These are phyloP conservation scores for Tauraco hartlaubi DNA, from an alignment of 2,797 vertebrate species.

Conservation along the genomic window DNA sequence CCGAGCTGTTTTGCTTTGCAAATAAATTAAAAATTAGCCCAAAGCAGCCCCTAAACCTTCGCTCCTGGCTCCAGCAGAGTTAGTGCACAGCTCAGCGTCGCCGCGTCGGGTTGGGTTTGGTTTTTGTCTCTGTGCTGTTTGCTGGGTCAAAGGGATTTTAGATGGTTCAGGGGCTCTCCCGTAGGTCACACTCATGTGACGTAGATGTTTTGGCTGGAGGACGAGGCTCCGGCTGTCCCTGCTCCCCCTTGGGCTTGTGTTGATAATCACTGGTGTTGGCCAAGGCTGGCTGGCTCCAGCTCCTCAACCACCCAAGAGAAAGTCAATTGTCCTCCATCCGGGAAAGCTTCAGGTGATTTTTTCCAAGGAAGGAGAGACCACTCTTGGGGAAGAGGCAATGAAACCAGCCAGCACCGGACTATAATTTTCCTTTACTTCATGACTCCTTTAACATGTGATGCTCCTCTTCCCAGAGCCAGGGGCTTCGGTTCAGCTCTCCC, in stretches of 20 bases:
- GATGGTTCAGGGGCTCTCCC: not conserved
- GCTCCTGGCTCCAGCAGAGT: not conserved
- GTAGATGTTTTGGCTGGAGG: not conserved
- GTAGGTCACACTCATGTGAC: not conserved
- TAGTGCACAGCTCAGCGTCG: not conserved
- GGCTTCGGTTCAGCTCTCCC: not conserved
- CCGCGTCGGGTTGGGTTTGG: not conserved
- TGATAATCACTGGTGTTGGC: not conserved
- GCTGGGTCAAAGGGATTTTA: conserved; percentile 23
- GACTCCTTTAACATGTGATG: not conserved
- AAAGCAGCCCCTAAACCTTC: conserved; percentile 35
- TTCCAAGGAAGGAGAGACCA: not conserved
- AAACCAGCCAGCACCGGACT: not conserved
- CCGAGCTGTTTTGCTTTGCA: not conserved
- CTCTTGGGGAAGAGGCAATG: not conserved
- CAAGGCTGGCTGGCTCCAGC: not conserved
- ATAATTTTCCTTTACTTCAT: not conserved
- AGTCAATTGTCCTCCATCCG: fast-evolving
- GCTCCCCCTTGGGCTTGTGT: not conserved
- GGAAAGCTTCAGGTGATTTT: not conserved
- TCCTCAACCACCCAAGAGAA: not conserved
- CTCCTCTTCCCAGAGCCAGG: not conserved
- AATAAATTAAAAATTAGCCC: not conserved
- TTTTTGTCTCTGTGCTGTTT: fast-evolving
- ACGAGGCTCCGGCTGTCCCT: not conserved